Percentiles rank a stretch among this genome's conserved stretches.
Conservation (phyloP, 2,888 invertebrate species). For the Ischnus inquisitorius region DNA sequence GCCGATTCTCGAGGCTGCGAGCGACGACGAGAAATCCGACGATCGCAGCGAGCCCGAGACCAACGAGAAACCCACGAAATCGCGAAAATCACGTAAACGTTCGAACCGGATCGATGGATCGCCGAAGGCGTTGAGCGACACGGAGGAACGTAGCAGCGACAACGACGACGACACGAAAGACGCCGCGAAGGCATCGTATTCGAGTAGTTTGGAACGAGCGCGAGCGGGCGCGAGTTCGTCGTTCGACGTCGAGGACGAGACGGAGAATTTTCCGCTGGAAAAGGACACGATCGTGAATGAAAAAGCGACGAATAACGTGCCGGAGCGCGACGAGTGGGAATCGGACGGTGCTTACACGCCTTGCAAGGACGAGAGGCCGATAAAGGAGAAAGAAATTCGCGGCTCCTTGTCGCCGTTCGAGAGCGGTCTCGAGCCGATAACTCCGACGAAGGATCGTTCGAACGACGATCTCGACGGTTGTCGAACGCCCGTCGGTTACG, state of each 20-base stretch:
- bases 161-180: constrained; percentile 50
- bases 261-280: constrained; percentile 78
- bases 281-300: constrained; percentile 72
- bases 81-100: constrained; percentile 48
- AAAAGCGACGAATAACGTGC: constrained; percentile 32
- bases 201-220: constrained; percentile 63
- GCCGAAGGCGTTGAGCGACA: constrained; percentile 48
- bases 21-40: constrained; percentile 18
- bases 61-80: constrained; percentile 33
- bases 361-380: constrained; percentile 82
- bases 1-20: neutral
- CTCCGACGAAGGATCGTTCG: constrained; percentile 80
- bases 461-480: constrained; percentile 83
- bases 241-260: constrained; percentile 74
- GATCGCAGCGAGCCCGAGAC: constrained; percentile 41
- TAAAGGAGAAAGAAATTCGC: constrained; percentile 74
- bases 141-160: constrained; percentile 63
- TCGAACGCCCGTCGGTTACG: constrained; percentile 84
- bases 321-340: constrained; percentile 78
- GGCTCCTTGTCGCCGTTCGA: constrained; percentile 73
- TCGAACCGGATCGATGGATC: constrained; percentile 42
- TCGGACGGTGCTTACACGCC: constrained; percentile 84
- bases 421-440: constrained; percentile 83
- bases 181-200: constrained; percentile 51
- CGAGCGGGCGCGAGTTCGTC: constrained; percentile 63